phyloP scores from a whole-genome alignment of 2,113 vertebrate species.

The Pithys albifrons region DNA sequence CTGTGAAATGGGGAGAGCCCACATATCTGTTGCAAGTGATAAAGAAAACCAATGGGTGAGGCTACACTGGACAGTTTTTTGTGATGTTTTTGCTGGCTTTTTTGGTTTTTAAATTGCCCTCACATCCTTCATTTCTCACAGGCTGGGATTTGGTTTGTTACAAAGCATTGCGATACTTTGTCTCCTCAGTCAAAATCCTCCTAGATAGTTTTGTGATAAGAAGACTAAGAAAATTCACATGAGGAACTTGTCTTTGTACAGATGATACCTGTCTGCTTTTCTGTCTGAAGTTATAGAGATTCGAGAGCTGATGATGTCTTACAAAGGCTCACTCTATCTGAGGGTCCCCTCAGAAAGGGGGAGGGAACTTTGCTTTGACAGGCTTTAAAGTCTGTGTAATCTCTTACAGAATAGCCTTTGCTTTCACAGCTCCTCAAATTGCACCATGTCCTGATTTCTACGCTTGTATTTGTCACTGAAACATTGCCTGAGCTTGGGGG shows the following conservation, averaged over 20 bases:
- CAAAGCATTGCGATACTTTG: background rate
- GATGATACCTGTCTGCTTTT: conserved; percentile 27
- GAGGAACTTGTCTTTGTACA: conserved; percentile 47
- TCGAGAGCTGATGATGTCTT: conserved; percentile 29
- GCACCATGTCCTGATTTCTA: conserved; percentile 46
- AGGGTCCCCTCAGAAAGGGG: background rate
- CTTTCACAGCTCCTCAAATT: conserved; percentile 60
- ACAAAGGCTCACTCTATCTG: conserved; percentile 48
- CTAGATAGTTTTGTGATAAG: conserved; percentile 33
- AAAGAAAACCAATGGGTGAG: background rate
- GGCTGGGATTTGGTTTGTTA: background rate
- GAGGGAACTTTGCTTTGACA: conserved; percentile 32
- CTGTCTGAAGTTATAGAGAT: conserved; percentile 18
- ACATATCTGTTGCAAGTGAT: background rate
- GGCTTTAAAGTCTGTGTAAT: conserved; percentile 25
- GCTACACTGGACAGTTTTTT: background rate
- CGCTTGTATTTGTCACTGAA: background rate
- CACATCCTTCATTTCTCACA: background rate
- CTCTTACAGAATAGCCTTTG: conserved; percentile 18
- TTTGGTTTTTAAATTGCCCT: background rate
- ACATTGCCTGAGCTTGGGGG: background rate
- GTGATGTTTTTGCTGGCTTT: background rate
- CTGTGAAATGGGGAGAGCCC: background rate
- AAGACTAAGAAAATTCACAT: conserved; percentile 40
- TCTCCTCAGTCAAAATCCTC: conserved; percentile 13